Evolutionary conservation across 1,140 invertebrate species (phyloP), one percentile per base, ranked within the genome.

Genomic region (Halesus radiatus): DNA sequence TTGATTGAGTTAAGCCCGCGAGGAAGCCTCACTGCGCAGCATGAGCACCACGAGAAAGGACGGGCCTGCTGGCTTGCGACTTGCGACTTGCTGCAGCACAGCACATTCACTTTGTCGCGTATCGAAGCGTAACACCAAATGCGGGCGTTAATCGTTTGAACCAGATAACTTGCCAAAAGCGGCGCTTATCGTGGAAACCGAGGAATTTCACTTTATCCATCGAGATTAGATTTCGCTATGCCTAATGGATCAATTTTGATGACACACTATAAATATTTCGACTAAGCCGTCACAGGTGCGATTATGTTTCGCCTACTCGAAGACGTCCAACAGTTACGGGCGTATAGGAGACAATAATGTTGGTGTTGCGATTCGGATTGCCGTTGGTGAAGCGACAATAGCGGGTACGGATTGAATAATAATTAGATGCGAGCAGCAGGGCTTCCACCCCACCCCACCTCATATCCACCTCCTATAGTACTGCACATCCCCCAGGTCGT

Each of bases 381-480:
- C 72, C 23, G 23, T 29, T 20, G 72, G 54, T 75, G 72, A n/a
- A 45, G 75, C 75, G 56, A 70, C 76, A 62, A 50, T 68, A 32
- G 58, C 87, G 86, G 87, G 54, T 74, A 29, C 23, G 88, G 87
- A 88, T 89, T 88, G 88, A 87, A 88, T 88, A 88, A 88, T 88
- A 86, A 88, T 89, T 50, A 22, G 54, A 56, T 20, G 74, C 74
- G 50, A 23, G 29, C 58, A 60, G 75, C 37, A 52, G 75, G 56
- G 75, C 75, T 52, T 45, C 75, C 23, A 60, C 45, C n/a, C 54
- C 68, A 5, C 20, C 60, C 18, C 16, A 13, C 26, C 62, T 16
- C n/a, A 0, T 10, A 29, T 32, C 29, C 62, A 1, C 62, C 23
- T 23, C 13, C 54, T 18, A 1, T 20, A 56, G 10, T 5, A 20